Conservation (phyloP, 2,888 invertebrate species). For the Nephrotoma flavescens region DNA sequence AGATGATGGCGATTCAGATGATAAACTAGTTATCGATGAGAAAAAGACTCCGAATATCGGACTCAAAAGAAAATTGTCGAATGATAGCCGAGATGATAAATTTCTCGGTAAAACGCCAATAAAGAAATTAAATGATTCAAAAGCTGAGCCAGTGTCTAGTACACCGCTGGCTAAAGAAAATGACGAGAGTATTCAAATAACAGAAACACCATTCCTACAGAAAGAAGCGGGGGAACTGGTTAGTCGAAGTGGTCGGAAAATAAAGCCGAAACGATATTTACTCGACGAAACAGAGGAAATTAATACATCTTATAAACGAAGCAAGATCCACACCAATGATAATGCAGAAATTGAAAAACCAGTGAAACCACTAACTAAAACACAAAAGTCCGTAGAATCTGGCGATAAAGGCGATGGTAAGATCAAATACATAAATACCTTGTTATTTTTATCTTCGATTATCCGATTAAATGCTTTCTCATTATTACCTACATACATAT, state of each 20-base stretch:
- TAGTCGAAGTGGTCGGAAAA: conserved; percentile 59
- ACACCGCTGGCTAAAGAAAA: background rate
- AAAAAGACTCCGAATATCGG: background rate
- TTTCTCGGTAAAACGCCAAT: background rate
- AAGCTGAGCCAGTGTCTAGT: background rate
- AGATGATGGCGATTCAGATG: background rate
- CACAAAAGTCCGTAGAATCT: background rate
- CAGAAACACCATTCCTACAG: background rate
- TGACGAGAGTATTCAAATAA: background rate
- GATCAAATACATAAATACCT: background rate
- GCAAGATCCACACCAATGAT: conserved; percentile 8
- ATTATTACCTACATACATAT: background rate
- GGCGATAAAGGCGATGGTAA: background rate
- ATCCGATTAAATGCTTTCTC: background rate
- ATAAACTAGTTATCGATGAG: background rate
- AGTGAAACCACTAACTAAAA: background rate
- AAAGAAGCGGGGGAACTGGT: conserved; percentile 34
- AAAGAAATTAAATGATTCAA: background rate
- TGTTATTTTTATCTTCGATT: background rate
- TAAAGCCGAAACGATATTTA: conserved; percentile 47
- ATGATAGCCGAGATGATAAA: background rate
- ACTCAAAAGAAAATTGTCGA: background rate
- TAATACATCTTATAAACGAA: conserved; percentile 28
- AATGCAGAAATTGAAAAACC: background rate
- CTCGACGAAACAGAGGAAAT: conserved; percentile 37